Base-by-base conservation (phyloP, 2,113 vertebrate genomes). In the Notiomystis cincta region DNA sequence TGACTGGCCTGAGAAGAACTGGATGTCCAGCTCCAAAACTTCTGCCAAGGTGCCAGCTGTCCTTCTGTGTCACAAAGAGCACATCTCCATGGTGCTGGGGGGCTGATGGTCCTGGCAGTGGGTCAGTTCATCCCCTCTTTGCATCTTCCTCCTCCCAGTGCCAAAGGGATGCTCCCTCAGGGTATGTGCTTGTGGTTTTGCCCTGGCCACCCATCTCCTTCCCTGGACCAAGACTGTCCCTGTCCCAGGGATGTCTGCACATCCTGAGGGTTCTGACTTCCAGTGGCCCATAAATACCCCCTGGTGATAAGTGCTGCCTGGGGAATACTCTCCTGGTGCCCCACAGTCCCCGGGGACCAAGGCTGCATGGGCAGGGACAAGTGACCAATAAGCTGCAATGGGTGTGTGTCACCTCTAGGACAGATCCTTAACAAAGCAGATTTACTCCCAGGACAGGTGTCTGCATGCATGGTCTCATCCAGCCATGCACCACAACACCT, bases 1-100 rank as follows among this genome's bases (percentile, higher is more conserved):
- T 90, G 94, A 78, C 40, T 16, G 38, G 9, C 96, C 97, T 4
- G 44, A 96, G 65, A 96, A 93, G 35, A 97, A 95, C 38, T 95
- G 95, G 73, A 71, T 97, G 27, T 70, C 58, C 89, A 88, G 47
- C 31, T 84, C 82, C 8, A 82, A 96, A 97, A 96, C 97, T 97
- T 97, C 38, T 4, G 15, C 24, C 2, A 2, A 54, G 3, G 44
- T 88, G 44, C 61, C 4, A 57, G 1, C 28, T 67, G 44, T 56
- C 30, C 19, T n/a, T 21, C 20, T 42, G 15, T 60, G 30, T 51
- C 62, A 44, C 57, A 40, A 3, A 5, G 15, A 5, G 3, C 33
- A 38, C 8, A 16, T 48, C 24, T 45, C 10, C 45, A 19, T 1
- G 11, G 47, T 12, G n/a, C 1, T 0, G 0, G 30, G 19, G 16